Conservation (phyloP, 2,797 vertebrate genomes). For the Varecia variegata region DNA sequence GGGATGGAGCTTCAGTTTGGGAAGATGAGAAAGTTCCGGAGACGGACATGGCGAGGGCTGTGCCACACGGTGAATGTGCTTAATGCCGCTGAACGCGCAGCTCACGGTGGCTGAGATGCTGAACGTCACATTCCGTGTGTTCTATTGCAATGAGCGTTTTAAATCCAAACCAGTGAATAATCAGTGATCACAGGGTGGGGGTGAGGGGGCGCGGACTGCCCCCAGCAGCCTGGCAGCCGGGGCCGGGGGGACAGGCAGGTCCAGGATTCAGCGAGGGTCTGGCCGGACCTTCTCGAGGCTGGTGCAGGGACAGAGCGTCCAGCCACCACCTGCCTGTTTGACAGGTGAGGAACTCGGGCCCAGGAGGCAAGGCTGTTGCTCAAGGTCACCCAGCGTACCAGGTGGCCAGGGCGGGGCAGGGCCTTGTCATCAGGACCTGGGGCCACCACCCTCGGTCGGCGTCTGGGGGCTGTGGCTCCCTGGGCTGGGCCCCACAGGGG, state of each 20-base stretch:
- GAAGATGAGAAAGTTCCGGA: not conserved
- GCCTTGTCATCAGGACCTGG: no score
- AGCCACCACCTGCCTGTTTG: not conserved
- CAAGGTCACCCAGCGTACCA: fast-evolving
- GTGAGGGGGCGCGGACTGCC: not conserved
- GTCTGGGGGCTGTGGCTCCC: not conserved
- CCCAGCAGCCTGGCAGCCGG: not conserved
- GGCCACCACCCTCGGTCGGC: not conserved
- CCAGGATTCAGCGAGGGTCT: not conserved
- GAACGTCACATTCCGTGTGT: fast-evolving
- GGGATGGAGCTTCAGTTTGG: not conserved
- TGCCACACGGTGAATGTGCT: fast-evolving
- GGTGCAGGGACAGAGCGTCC: fast-evolving
- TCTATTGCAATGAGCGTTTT: no score
- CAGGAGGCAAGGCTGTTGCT: not conserved
- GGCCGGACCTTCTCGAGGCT: not conserved
- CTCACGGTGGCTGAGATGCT: fast-evolving
- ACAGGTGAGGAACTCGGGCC: not conserved
- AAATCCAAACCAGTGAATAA: not conserved
- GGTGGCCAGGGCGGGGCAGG: not conserved
- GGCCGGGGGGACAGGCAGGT: fast-evolving
- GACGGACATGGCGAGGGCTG: fast-evolving
- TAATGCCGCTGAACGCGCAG: fast-evolving
- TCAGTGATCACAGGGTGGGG: not conserved
- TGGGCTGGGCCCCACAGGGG: not conserved